These are phyloP conservation scores for Agonopterix alstromeriana DNA, from an alignment of 2,888 invertebrate species.

Conservation along the genomic window DNA sequence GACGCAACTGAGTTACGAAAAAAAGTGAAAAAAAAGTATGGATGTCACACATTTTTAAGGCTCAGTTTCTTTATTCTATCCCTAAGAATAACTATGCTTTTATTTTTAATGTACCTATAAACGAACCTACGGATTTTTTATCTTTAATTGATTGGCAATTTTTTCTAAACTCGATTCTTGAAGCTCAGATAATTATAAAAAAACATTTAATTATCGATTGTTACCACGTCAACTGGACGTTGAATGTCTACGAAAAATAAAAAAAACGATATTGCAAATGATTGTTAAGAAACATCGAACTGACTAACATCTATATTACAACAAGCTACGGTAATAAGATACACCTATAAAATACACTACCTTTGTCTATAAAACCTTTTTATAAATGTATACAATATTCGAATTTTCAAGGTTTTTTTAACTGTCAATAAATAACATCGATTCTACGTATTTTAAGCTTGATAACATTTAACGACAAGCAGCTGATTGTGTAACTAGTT, in stretches of 20 bases:
- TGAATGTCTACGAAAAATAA: neutral
- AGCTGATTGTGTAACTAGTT: slow-evolving; percentile 7
- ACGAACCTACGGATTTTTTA: slow-evolving; percentile 1
- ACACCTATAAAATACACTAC: slow-evolving; percentile 38
- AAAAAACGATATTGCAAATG: slow-evolving; percentile 30
- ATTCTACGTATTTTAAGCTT: slow-evolving; percentile 55
- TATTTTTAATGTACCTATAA: slow-evolving; percentile 5
- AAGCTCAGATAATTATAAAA: slow-evolving; percentile 42
- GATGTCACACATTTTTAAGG: slow-evolving; percentile 15
- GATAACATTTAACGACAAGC: slow-evolving; percentile 58
- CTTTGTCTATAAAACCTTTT: slow-evolving; percentile 51
- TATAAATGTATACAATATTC: slow-evolving; percentile 70
- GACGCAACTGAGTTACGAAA: slow-evolving; percentile 12
- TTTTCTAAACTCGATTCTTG: slow-evolving; percentile 52
- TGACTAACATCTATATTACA: slow-evolving; percentile 52
- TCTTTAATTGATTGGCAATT: slow-evolving; percentile 32
- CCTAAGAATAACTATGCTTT: slow-evolving; percentile 3
- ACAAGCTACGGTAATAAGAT: slow-evolving; percentile 31
- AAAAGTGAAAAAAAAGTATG: slow-evolving; percentile 3
- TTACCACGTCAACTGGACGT: neutral
- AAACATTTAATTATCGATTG: slow-evolving; percentile 15
- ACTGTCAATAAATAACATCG: slow-evolving; percentile 48
- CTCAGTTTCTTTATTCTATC: slow-evolving; percentile 3
- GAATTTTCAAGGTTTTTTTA: slow-evolving; percentile 27
- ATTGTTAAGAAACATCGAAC: slow-evolving; percentile 44